A percentile compares a stretch with the other conserved stretches of the same genome.
phyloP scores from a whole-genome alignment of 2,888 invertebrate species.

The Sinotaia quadrata region DNA sequence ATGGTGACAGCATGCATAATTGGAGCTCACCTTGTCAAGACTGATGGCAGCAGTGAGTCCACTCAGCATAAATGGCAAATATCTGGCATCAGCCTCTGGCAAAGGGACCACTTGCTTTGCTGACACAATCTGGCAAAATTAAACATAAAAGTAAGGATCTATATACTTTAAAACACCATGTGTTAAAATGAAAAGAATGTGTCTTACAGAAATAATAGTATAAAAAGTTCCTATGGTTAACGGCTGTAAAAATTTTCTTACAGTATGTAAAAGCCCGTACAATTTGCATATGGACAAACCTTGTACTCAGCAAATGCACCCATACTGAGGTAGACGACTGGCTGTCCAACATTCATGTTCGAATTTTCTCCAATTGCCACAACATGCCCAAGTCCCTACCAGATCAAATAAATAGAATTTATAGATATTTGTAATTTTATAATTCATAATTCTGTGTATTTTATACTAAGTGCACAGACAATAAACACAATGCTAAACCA shows the following conservation, averaged over 20 bases:
- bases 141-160: too few relatives aligned
- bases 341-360: slow-evolving; percentile 57
- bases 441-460: too few relatives aligned
- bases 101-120: slow-evolving; percentile 53
- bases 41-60: slow-evolving; percentile 68
- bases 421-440: not conserved
- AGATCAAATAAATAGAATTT: too few relatives aligned
- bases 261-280: too few relatives aligned
- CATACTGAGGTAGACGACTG: slow-evolving; percentile 59
- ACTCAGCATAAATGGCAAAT: slow-evolving; percentile 65
- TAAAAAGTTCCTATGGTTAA: too few relatives aligned
- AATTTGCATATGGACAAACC: too few relatives aligned
- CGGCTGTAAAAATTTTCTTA: too few relatives aligned
- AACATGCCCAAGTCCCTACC: slow-evolving; percentile 59
- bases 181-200: too few relatives aligned
- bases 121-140: slow-evolving; percentile 50
- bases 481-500: too few relatives aligned
- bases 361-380: slow-evolving; percentile 51
- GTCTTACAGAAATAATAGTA: not conserved
- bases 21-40: slow-evolving; percentile 68
- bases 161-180: too few relatives aligned
- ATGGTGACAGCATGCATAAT: too few relatives aligned
- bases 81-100: slow-evolving; percentile 58
- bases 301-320: slow-evolving; percentile 68
- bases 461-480: too few relatives aligned